Evolutionary conservation across 2,888 invertebrate genomes (phyloP).

Genomic region (Panopea generosa): DNA sequence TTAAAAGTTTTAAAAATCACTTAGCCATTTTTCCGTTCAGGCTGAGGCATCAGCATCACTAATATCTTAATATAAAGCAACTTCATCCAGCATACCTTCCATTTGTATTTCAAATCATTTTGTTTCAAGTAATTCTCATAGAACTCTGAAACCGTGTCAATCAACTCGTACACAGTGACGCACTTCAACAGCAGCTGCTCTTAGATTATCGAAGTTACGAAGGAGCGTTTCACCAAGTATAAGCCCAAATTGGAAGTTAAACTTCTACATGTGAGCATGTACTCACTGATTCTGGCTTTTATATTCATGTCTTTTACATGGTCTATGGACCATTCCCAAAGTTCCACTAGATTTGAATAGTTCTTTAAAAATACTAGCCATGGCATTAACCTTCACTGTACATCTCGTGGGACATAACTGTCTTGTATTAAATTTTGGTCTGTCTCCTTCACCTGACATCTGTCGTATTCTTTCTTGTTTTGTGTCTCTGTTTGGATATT

Average conservation of each 20-base stretch:
- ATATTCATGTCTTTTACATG: slow-evolving; percentile 11
- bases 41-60: too few species aligned
- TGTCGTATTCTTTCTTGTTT: slow-evolving; percentile 43
- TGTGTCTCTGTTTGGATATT: slow-evolving; percentile 50
- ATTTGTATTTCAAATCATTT: too few species aligned
- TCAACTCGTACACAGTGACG: too few species aligned
- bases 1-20: too few species aligned
- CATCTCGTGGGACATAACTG: slow-evolving; percentile 52
- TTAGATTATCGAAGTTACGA: slow-evolving; percentile 20
- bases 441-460: slow-evolving; percentile 12
- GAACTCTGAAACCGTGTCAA: too few species aligned
- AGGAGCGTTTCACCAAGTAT: slow-evolving; percentile 8
- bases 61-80: too few species aligned
- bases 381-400: slow-evolving; percentile 45
- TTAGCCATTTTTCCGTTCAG: too few species aligned
- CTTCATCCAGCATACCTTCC: too few species aligned
- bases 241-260: slow-evolving; percentile 20
- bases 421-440: slow-evolving; percentile 17
- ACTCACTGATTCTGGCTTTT: slow-evolving; percentile 9
- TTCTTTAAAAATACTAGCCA: slow-evolving; percentile 15
- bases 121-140: too few species aligned
- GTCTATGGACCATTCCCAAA: slow-evolving; percentile 5
- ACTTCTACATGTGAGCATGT: slow-evolving; percentile 9
- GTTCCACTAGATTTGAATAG: too few species aligned
- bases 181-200: too few species aligned